Evolutionary conservation across 2,797 vertebrate genomes (phyloP).

Genomic region (Eidolon dupreanum): DNA sequence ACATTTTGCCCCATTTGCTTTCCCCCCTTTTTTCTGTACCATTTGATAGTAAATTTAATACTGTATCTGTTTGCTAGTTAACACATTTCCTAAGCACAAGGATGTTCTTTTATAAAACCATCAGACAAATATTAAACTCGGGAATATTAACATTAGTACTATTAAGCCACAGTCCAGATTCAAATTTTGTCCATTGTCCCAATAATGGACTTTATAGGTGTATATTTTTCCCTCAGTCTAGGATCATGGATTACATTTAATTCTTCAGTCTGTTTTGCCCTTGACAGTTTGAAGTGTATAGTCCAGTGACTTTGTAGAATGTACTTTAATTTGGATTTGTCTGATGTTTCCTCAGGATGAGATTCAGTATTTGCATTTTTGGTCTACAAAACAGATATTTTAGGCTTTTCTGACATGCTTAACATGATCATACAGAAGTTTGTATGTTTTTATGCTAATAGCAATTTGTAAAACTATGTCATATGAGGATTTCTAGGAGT

Average conservation of each 20-base stretch:
- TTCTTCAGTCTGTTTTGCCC: not conserved
- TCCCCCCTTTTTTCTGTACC: not conserved
- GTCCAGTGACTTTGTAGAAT: not conserved
- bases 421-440: not conserved
- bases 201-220: not conserved
- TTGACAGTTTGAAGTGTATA: not conserved
- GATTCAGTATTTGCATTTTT: conserved; percentile 38
- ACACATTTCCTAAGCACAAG: not conserved
- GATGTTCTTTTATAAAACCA: not conserved
- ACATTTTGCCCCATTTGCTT: not conserved
- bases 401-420: not conserved
- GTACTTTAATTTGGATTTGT: conserved; percentile 17
- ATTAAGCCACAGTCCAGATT: not conserved
- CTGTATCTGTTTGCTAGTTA: not conserved
- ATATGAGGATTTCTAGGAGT: not conserved
- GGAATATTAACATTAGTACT: not conserved
- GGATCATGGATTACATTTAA: not conserved
- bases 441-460: not conserved
- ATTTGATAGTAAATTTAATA: not conserved
- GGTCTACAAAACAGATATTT: not conserved
- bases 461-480: not conserved
- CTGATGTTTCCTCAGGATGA: not conserved
- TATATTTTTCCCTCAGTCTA: not conserved
- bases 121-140: not conserved
- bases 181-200: not conserved